Evolutionary conservation across 2,797 vertebrate genomes (phyloP), one percentile per base, ranked within the genome.

Genomic region (Percopsis omiscomaycus): DNA sequence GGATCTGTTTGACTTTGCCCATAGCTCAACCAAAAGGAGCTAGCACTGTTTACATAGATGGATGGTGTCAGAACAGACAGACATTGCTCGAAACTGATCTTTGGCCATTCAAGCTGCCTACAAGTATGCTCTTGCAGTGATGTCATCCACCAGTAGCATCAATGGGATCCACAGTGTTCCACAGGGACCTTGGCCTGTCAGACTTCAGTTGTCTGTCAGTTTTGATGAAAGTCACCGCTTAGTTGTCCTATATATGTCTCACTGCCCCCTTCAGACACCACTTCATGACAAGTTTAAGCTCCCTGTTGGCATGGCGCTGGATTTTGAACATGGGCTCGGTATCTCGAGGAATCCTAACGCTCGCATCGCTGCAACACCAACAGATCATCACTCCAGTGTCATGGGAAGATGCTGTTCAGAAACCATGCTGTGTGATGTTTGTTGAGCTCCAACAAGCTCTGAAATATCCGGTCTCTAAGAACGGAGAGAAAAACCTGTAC

Each of bases 201-300:
- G 73, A 69, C 59, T 22, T 67, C 14, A 49, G 63, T 16, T 55
- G 64, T 56, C 52, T 47, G 50, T 69, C 66, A 68, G 29, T 58
- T 14, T 37, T 60, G 78, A 79, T 77, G 70, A 67, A 79, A 62
- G 58, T n/a, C 48, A 3, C 0, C 61, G 71, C 63, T 74, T 82
- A 72, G 84, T 74, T 72, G 48, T 32, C 22, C 29, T 55, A 16
- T 80, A 64, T 54, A 76, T 82, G 82, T 78, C 22, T 22, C 11
- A 14, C 44, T 10, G 6, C 1, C 0, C 27, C 58, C 69, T 82
- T 75, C 61, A 82, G 62, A 53, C 62, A 63, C 50, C 45, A 12
- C 28, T 47, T 50, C 55, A 14, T 14, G 51, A 51, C 30, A 12
- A 30, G 10, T 59, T 70, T 49, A n/a, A 63, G 77, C 58, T 64